Base-by-base conservation (phyloP, 2,888 invertebrate species). In the Agrotis puta region DNA sequence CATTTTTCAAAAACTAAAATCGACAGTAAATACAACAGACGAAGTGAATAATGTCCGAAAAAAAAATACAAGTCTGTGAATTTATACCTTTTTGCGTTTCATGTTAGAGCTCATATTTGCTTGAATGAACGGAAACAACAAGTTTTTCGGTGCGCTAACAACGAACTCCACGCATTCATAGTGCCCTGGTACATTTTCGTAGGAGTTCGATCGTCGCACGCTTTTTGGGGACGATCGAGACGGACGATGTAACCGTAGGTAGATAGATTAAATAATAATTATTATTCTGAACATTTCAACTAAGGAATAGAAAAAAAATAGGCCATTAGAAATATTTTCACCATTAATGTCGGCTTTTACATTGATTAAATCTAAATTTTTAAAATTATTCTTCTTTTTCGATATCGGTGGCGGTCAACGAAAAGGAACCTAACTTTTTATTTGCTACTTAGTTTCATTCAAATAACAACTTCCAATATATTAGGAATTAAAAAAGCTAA, bases 101-200 rank as follows among this genome's bases (percentile, higher is more conserved):
- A 0, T 0, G 1, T 20, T 64, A 67, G 64, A 51, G 64, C 16
- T 5, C 43, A 58, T 9, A 64, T 57, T 67, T 11, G 50, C 20
- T 13, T 65, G 81, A 39, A 39, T 20, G 4, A 54, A 20, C n/a
- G 51, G 27, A 48, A 65, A 64, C 47, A 47, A 64, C 54, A 59
- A 65, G 58, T 72, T 62, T 39, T 24, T 50, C 51, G 27, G 18
- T 33, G 50, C 54, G 51, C 43, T 57, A 43, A 50, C 24, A 53
- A 53, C 20, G 5, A 48, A 64, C 71, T 81, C 51, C 50, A 43
- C 58, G 48, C 48, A 24, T 64, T 78, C 85, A 83, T 91, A 89
- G 70, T 84, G 67, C 77, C 92, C 89, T 92, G 84, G 92, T 92
- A 92, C 83, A 87, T 87, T 88, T 90, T 90, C 89, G 86, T 87